These are phyloP conservation scores for Corapipo altera DNA, from an alignment of 2,113 vertebrate species.

Conservation along the genomic window DNA sequence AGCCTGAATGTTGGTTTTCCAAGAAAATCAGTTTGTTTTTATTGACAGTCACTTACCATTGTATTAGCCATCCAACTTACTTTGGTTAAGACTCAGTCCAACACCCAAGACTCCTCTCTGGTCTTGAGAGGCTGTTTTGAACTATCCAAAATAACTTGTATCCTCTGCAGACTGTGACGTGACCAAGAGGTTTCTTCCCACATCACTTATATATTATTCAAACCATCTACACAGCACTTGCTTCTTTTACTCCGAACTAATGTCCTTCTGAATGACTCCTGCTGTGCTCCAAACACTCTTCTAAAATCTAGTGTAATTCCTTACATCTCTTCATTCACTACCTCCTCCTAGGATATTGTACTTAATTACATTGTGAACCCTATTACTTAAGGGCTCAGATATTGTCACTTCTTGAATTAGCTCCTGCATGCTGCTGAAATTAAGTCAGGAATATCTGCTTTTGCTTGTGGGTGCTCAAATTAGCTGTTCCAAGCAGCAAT, in stretches of 20 bases:
- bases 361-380: slow-evolving; percentile 21
- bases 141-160: neutral
- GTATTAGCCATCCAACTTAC: neutral
- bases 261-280: neutral
- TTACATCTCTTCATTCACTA: neutral
- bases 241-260: neutral
- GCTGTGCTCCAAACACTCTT: neutral
- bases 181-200: neutral
- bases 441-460: slow-evolving; percentile 12
- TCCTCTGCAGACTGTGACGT: neutral
- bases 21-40: neutral
- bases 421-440: neutral
- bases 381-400: slow-evolving; percentile 14
- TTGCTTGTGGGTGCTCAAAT: neutral
- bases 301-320: neutral
- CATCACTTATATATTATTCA: neutral
- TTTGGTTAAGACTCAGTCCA: neutral
- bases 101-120: neutral
- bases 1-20: neutral
- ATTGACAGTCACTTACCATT: neutral
- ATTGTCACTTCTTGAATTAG: slow-evolving; percentile 29
- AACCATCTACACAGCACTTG: neutral
- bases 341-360: neutral
- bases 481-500: slow-evolving; percentile 18
- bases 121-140: neutral